Conservation (phyloP, 2,888 invertebrate species). For the Chrysolina americana region DNA sequence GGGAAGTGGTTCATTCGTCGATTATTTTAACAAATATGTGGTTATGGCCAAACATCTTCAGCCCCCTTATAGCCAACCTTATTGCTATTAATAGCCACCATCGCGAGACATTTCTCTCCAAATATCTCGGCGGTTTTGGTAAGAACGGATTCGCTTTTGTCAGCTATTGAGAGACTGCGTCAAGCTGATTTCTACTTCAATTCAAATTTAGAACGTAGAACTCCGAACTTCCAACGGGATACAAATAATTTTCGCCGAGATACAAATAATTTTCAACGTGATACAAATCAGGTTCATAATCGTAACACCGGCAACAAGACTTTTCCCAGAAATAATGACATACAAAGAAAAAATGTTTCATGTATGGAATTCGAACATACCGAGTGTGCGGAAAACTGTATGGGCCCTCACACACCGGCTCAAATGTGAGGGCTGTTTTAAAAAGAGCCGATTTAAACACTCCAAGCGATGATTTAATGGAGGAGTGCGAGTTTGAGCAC, state of each 20-base stretch:
- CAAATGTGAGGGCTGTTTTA: neutral
- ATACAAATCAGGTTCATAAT: neutral
- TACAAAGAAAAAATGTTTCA: neutral
- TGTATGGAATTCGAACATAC: neutral
- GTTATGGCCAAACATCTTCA: neutral
- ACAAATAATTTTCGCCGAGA: neutral
- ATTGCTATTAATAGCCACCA: neutral
- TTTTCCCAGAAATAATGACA: neutral
- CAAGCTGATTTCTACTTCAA: conserved; percentile 11
- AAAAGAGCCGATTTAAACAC: neutral
- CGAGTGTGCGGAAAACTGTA: neutral
- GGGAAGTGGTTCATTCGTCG: neutral
- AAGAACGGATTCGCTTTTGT: neutral
- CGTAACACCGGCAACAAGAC: neutral
- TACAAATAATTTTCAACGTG: neutral
- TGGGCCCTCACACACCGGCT: neutral
- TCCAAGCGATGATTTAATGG: neutral
- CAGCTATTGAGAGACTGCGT: neutral
- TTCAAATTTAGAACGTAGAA: neutral
- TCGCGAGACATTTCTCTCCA: conserved; percentile 6
- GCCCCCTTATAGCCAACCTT: neutral
- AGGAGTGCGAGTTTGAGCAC: neutral
- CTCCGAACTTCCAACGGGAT: neutral
- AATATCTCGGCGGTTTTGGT: neutral
- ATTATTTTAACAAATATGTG: conserved; percentile 12